These are phyloP conservation scores for Lasiommata megera DNA, from an alignment of 2,888 invertebrate species.

Conservation along the genomic window DNA sequence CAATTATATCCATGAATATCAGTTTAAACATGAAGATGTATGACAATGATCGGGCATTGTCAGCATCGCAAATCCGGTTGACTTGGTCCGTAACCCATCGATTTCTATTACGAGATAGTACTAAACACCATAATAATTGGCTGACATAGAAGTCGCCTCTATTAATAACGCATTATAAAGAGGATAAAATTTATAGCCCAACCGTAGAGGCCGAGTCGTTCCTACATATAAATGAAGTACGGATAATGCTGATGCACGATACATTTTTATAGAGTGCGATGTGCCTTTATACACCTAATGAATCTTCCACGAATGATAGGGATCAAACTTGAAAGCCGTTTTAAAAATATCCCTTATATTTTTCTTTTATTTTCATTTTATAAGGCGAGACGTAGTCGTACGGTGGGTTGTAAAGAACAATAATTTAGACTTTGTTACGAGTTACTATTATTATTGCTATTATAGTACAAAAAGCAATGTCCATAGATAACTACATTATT, in stretches of 20 bases:
- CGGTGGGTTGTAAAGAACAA: conserved; percentile 20
- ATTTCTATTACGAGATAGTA: conserved; percentile 66
- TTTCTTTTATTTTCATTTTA: conserved; percentile 13
- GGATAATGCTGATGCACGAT: conserved; percentile 19
- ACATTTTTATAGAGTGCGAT: conserved; percentile 25
- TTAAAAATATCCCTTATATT: conserved; percentile 8
- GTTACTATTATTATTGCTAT: conserved; percentile 17
- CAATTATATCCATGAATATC: no score
- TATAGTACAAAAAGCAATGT: conserved; percentile 24
- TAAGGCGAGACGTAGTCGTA: neutral
- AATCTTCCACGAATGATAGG: conserved; percentile 27
- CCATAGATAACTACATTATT: conserved; percentile 25
- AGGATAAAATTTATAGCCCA: conserved; percentile 28
- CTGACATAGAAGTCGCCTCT: conserved; percentile 35
- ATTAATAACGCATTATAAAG: conserved; percentile 30
- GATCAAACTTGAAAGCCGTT: conserved; percentile 24
- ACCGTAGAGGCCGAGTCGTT: conserved; percentile 10
- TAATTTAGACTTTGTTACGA: conserved; percentile 26
- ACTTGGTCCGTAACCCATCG: conserved; percentile 43
- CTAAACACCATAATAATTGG: conserved; percentile 61
- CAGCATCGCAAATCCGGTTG: neutral
- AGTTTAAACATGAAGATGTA: neutral
- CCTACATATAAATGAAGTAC: conserved; percentile 23
- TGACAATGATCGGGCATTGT: neutral
- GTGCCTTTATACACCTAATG: conserved; percentile 23